Conservation (phyloP, 1,140 invertebrate genomes). For the Drosophila dunni region DNA sequence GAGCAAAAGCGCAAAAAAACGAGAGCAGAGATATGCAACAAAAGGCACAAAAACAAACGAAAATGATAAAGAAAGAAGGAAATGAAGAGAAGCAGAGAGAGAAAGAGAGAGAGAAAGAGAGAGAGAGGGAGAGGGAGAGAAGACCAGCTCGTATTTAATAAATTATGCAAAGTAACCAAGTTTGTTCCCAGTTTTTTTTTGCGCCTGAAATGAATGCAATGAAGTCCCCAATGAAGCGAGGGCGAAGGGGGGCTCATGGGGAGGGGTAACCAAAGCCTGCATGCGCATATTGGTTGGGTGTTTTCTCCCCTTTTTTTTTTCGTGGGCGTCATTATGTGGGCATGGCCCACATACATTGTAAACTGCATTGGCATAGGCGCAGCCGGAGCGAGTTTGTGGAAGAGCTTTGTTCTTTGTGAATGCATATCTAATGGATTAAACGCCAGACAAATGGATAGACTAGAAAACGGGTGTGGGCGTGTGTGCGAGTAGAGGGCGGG, state of each 20-base stretch:
- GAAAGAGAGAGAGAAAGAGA: not conserved
- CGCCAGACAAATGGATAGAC: conserved; percentile 33
- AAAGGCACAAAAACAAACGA: conserved; percentile 10
- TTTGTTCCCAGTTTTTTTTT: conserved; percentile 27
- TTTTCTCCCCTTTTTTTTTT: too few species aligned
- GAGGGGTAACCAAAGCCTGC: conserved; percentile 25
- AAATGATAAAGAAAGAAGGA: not conserved
- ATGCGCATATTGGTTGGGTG: conserved; percentile 31
- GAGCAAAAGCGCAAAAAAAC: conserved; percentile 44
- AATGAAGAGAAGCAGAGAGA: not conserved
- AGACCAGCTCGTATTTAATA: conserved; percentile 53
- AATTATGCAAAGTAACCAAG: conserved; percentile 68
- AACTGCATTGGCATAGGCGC: conserved; percentile 35
- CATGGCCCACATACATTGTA: conserved; percentile 33
- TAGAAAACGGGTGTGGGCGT: not conserved
- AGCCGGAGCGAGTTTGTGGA: not conserved
- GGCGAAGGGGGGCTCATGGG: not conserved
- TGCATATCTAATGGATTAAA: conserved; percentile 58
- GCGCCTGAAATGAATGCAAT: conserved; percentile 41
- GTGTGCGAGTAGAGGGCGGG: too few species aligned
- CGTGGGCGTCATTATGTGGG: conserved; percentile 14
- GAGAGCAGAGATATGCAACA: conserved; percentile 30
- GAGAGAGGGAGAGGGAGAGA: not conserved
- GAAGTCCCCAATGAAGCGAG: conserved; percentile 17
- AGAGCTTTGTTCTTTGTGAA: conserved; percentile 53